Evolutionary conservation across 2,797 vertebrate species (phyloP).

Genomic region (Poecilia picta): DNA sequence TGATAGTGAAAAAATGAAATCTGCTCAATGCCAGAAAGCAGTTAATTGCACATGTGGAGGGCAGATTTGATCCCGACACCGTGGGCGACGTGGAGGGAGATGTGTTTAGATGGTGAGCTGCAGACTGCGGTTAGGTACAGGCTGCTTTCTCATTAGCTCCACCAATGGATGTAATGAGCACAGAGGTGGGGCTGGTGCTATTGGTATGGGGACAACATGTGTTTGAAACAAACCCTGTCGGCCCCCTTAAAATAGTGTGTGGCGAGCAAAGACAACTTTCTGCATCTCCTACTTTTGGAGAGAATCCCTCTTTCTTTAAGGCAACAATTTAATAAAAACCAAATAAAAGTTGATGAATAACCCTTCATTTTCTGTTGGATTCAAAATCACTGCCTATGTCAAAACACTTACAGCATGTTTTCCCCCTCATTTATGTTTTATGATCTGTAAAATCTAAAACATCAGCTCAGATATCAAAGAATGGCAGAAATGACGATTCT

Average conservation of each 20-base stretch:
- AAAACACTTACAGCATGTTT: background rate
- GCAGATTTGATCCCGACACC: conserved; percentile 77
- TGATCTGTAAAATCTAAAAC: background rate
- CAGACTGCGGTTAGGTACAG: conserved; percentile 71
- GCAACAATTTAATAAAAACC: background rate
- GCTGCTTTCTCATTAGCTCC: conserved; percentile 76
- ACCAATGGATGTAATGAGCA: conserved; percentile 67
- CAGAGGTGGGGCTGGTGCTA: conserved; percentile 41
- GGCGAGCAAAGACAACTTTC: conserved; percentile 44
- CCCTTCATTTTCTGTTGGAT: background rate
- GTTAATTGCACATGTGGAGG: conserved; percentile 81
- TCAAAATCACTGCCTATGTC: background rate
- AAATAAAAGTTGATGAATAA: background rate
- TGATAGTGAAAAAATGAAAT: conserved; percentile 58
- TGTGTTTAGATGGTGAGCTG: conserved; percentile 76
- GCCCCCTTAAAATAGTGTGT: conserved; percentile 20
- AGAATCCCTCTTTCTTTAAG: background rate
- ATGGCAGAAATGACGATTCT: background rate
- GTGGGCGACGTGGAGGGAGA: conserved; percentile 75
- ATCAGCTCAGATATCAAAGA: background rate
- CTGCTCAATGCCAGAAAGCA: conserved; percentile 59
- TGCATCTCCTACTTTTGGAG: background rate
- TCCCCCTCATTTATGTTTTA: conserved; percentile 23
- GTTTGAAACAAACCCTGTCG: conserved; percentile 43
- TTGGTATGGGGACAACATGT: conserved; percentile 49